Evolutionary conservation across 1,140 invertebrate species (phyloP).

Genomic region (Hylaeus volcanicus): DNA sequence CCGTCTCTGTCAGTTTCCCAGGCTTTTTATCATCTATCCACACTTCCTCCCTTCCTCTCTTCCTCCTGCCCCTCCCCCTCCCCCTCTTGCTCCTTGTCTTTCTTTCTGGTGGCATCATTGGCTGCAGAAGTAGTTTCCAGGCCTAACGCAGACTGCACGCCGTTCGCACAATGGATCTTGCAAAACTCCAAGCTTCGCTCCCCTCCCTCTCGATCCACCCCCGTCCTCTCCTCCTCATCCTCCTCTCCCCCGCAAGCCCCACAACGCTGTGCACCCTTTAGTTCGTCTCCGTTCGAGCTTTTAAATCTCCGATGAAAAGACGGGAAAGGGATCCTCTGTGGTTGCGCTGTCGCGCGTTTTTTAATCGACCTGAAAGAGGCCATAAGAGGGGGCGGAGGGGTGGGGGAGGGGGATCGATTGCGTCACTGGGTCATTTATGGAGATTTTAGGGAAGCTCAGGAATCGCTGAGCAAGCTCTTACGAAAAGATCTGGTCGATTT

Average conservation of each 20-base stretch:
- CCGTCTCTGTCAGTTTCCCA: slow-evolving; percentile 7
- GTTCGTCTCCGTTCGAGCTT: background rate
- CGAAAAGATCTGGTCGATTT: too few relatives aligned
- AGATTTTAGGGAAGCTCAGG: too few relatives aligned
- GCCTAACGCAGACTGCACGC: slow-evolving; percentile 45
- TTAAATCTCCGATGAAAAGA: slow-evolving; percentile 11
- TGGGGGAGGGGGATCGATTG: slow-evolving; percentile 8
- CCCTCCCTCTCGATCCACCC: background rate
- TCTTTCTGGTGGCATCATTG: slow-evolving; percentile 35
- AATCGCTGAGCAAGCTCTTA: too few relatives aligned
- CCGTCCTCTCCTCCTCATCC: background rate
- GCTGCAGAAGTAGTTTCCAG: slow-evolving; percentile 34
- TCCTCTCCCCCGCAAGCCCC: background rate
- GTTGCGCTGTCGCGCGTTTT: slow-evolving; percentile 4
- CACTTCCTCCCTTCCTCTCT: too few relatives aligned
- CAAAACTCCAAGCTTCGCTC: background rate
- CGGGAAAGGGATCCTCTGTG: background rate
- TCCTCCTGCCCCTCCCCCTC: too few relatives aligned
- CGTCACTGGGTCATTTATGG: slow-evolving; percentile 25
- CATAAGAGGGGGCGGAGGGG: too few relatives aligned
- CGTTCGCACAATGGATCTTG: slow-evolving; percentile 32
- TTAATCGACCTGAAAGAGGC: slow-evolving; percentile 29
- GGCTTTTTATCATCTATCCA: background rate
- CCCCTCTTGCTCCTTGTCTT: background rate
- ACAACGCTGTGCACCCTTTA: background rate